phyloP scores from a whole-genome alignment of 2,113 vertebrate genomes.

The Eubucco bourcierii region DNA sequence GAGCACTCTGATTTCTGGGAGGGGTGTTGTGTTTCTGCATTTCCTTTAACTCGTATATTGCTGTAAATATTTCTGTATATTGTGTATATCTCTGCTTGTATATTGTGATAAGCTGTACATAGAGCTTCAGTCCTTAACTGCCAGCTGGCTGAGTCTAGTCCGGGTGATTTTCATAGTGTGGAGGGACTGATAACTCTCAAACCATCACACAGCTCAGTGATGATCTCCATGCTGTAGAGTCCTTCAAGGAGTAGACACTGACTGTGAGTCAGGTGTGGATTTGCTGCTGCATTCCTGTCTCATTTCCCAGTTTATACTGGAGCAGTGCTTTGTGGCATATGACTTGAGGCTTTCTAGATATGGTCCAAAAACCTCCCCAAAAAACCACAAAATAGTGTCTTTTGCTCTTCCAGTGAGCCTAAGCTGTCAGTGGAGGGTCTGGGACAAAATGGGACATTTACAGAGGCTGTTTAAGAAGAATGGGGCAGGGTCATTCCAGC shows the following conservation, averaged over 20 bases:
- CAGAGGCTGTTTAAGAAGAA: too few relatives aligned
- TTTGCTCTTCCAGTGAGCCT: background rate
- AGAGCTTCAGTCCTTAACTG: too few relatives aligned
- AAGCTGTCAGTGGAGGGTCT: background rate
- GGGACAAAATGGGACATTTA: background rate
- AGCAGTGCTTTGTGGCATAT: background rate
- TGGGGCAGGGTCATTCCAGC: background rate
- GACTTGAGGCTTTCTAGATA: background rate
- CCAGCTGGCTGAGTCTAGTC: too few relatives aligned
- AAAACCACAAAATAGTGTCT: background rate
- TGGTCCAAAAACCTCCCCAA: background rate
- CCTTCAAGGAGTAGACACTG: background rate
- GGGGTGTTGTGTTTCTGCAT: too few relatives aligned
- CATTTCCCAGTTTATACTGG: background rate
- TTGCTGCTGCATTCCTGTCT: background rate
- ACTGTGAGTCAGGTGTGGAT: background rate
- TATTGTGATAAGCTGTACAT: too few relatives aligned
- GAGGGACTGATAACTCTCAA: too few relatives aligned
- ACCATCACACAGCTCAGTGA: background rate
- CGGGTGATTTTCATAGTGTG: too few relatives aligned
- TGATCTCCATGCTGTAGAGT: background rate
- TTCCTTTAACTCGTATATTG: too few relatives aligned
- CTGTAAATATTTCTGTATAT: too few relatives aligned
- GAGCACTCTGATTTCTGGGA: too few relatives aligned
- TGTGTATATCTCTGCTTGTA: too few relatives aligned